phyloP scores from a whole-genome alignment of 2,797 vertebrate genomes.

The Syngnathus acus region DNA sequence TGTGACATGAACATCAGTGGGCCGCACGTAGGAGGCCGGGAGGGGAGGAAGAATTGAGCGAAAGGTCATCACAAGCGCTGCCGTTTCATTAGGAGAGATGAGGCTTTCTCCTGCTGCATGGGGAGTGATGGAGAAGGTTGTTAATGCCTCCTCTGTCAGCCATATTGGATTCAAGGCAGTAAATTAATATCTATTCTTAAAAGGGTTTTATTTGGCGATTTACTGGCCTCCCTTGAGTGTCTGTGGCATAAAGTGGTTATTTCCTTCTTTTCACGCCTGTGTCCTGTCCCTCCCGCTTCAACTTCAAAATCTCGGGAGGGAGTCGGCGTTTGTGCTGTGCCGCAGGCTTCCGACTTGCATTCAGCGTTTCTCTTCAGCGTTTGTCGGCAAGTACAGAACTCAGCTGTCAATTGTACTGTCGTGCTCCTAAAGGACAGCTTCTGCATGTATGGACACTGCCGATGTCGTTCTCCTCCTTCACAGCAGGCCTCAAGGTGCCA shows the following conservation, averaged over 20 bases:
- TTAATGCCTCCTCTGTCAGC: constrained; percentile 59
- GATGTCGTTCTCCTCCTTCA: constrained; percentile 5
- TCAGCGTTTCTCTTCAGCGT: constrained; percentile 37
- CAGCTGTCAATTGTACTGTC: constrained; percentile 8
- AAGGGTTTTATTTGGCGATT: constrained; percentile 64
- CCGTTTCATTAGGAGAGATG: constrained; percentile 59
- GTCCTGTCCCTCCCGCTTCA: constrained; percentile 28
- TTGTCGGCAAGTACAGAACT: constrained; percentile 25
- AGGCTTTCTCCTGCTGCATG: constrained; percentile 33
- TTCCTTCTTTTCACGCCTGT: constrained; percentile 36
- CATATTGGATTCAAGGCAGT: constrained; percentile 65
- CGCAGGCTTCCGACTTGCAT: constrained; percentile 33
- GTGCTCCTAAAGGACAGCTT: constrained; percentile 30
- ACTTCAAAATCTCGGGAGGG: constrained; percentile 51
- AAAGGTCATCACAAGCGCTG: constrained; percentile 59
- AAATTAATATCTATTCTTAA: constrained; percentile 69
- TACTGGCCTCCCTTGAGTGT: constrained; percentile 57
- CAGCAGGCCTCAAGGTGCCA: background rate
- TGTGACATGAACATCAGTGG: constrained; percentile 44
- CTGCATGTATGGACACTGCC: constrained; percentile 1
- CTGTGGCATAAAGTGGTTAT: constrained; percentile 55
- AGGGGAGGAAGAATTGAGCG: constrained; percentile 32
- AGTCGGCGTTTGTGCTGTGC: constrained; percentile 21
- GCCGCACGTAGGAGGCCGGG: constrained; percentile 36
- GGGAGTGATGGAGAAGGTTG: constrained; percentile 58